phyloP scores from a whole-genome alignment of 2,888 invertebrate genomes.

The Oxycera nigricornis region DNA sequence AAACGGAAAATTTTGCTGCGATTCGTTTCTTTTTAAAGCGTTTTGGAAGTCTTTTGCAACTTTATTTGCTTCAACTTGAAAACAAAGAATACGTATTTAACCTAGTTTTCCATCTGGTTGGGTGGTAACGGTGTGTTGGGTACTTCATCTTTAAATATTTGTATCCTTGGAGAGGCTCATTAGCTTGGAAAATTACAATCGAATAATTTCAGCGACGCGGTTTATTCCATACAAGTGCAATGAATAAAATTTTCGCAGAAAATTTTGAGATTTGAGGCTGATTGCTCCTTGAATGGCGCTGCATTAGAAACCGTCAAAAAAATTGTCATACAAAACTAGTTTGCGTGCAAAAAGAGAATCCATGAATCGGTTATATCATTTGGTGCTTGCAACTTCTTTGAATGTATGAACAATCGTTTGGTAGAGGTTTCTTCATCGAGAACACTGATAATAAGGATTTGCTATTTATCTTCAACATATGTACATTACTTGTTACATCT shows the following conservation, averaged over 20 bases:
- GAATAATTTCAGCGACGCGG: not conserved
- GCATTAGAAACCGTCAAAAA: not conserved
- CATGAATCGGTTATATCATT: too few species aligned
- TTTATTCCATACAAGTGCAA: not conserved
- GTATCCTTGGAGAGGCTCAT: not conserved
- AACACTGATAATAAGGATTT: too few species aligned
- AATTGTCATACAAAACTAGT: not conserved
- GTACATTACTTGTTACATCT: too few species aligned
- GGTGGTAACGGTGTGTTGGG: not conserved
- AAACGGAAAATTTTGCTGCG: not conserved
- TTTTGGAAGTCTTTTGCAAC: not conserved
- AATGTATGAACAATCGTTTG: too few species aligned
- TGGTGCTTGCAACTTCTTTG: too few species aligned
- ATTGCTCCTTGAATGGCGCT: not conserved
- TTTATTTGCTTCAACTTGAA: not conserved
- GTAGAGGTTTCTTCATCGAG: too few species aligned
- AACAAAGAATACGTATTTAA: not conserved
- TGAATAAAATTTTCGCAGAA: not conserved
- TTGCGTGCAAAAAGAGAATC: too few species aligned
- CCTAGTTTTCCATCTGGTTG: not conserved
- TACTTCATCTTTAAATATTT: not conserved
- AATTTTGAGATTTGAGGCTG: not conserved
- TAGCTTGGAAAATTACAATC: not conserved
- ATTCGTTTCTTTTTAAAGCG: not conserved
- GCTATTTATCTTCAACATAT: too few species aligned